Base-by-base conservation (phyloP, 1,140 invertebrate species). In the Druon quercuslanigerum region DNA sequence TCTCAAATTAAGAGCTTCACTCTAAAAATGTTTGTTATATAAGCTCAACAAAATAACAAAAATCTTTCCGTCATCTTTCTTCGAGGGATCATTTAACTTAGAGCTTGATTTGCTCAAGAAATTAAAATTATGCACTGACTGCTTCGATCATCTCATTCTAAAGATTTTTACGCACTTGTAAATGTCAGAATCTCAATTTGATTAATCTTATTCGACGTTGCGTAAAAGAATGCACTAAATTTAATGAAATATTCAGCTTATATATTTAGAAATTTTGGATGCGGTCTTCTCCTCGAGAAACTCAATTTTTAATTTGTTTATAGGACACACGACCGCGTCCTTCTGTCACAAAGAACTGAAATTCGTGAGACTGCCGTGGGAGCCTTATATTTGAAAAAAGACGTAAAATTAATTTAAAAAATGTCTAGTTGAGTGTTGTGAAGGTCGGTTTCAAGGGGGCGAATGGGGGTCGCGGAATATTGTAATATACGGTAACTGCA, bases 361-460 rank as follows among this genome's bases (percentile, higher is more conserved):
- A 85, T 86, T 86, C 79, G 85, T 86, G 83, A 86, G 83, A 86
- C 85, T 86, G 85, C 80, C 77, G 82, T 85, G 83, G 81, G 79
- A 83, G 85, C 85, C 85, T 86, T 86, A 86, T 83, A 84, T 80
- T 81, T 51, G 75, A 79, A 77, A 79, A 76, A 76, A 82, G 77
- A 82, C 71, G 77, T 77, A 74, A 79, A 82, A 77, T 80, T 51
- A 56, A 80, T 74, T 74, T 79, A 51, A 71, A 79, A 77, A 75
- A 80, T 60, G 51, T 51, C 19, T 73, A 79, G 56, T 51, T 25
- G 78, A 71, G 74, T 50, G 60, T 76, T 72, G 60, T 76, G 66
- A 66, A 73, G 77, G 56, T 75, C 74, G 54, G 73, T 76, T 74
- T 50, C 73, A 54, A 14, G 71, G 71, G 70, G 70, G 60, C 11